Evolutionary conservation across 2,797 vertebrate species (phyloP).

Genomic region (Pangasius djambal): DNA sequence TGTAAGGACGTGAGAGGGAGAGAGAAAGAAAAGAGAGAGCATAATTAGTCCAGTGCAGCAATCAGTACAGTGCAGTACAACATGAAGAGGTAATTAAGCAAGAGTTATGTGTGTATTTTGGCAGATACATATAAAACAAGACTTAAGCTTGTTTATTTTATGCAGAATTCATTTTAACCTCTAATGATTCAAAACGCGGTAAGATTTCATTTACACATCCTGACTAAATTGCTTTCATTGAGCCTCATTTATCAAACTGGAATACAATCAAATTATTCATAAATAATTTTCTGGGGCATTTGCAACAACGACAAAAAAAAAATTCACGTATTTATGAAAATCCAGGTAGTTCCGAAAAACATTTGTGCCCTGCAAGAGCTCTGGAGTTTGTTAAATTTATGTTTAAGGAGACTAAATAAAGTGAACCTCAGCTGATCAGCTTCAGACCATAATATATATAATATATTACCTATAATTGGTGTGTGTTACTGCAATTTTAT

Average conservation of each 20-base stretch:
- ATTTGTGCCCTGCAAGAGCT: not conserved
- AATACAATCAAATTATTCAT: not conserved
- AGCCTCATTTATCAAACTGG: not conserved
- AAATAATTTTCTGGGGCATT: not conserved
- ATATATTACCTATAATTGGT: not conserved
- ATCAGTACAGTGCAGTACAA: conserved; percentile 16
- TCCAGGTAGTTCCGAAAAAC: not conserved
- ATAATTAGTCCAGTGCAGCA: conserved; percentile 13
- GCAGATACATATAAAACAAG: not conserved
- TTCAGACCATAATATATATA: not conserved
- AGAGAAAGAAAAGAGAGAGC: conserved; percentile 18
- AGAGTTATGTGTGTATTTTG: not conserved
- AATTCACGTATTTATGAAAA: not conserved
- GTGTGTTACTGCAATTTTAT: not conserved
- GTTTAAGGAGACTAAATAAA: not conserved
- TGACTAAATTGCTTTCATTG: not conserved
- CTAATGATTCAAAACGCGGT: not conserved
- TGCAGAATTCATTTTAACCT: not conserved
- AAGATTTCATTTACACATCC: not conserved
- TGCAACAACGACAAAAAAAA: not conserved
- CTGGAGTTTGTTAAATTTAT: not conserved
- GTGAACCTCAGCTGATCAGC: not conserved
- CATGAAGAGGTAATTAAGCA: not conserved
- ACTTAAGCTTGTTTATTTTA: not conserved
- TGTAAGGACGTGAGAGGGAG: conserved; percentile 15